Evolutionary conservation across 2,888 invertebrate species (phyloP), one percentile per base, ranked within the genome.

Genomic region (Cactoblastis cactorum): DNA sequence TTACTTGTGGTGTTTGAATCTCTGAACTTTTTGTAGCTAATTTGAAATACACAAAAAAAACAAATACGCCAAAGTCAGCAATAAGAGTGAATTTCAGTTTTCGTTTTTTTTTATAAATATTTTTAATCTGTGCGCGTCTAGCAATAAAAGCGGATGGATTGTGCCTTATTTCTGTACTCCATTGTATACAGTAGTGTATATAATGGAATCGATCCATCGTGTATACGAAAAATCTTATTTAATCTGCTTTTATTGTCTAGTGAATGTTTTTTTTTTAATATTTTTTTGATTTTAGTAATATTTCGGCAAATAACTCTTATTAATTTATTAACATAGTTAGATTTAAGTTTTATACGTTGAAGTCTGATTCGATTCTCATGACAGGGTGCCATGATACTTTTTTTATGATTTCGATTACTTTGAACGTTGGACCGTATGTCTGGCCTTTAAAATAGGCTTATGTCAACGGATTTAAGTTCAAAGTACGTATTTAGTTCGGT

Each of bases 341-440:
- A 19, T 3, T 46, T 62, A 63, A 61, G 58, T 59, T 59, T 52
- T 50, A 52, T n/a, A 53, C 54, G 52, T 59, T 70, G 55, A 79
- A 79, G 78, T 74, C 77, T 79, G 75, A 61, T 67, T 62, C 67
- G 62, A 67, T 62, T 63, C 52, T 64, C 57, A 56, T 62, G 69
- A 74, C 69, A 77, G 74, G 78, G 83, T 83, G 82, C 83, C 83
- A 82, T 81, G 66, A 67, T 67, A 50, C 56, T 55, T 57, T 50
- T 45, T 37, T 54, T 50, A 49, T 53, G 53, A 56, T 48, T 49
- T 51, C 53, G 46, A 12, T 2, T 28, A 50, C 34, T n/a, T n/a
- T 38, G 18, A 41, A 11, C n/a, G n/a, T 4, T 3, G 18, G 24
- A 12, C 24, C 41, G 41, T 14, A 41, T 6, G 9, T 17, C 37